Conservation (phyloP, 2,113 vertebrate genomes). For the Ammodytes marinus region DNA sequence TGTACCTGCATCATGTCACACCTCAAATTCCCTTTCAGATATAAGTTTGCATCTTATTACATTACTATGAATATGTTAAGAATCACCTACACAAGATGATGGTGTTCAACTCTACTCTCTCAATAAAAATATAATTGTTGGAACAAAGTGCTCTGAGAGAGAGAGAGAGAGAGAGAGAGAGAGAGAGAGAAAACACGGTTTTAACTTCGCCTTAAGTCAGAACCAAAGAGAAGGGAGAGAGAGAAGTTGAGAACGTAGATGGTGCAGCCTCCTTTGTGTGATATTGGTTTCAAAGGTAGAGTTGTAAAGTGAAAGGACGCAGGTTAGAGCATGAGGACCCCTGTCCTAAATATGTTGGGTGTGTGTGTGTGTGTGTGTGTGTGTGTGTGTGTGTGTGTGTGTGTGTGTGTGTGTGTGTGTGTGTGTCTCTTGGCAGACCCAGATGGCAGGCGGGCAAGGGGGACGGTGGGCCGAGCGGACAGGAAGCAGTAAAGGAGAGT, state of each 20-base stretch:
- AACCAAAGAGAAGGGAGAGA: constrained; percentile 17
- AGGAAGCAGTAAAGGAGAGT: constrained; percentile 78
- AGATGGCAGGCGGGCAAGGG: constrained; percentile 77
- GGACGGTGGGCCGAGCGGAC: constrained; percentile 69
- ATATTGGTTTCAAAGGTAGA: constrained; percentile 67
- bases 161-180: no score
- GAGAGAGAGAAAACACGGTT: neutral
- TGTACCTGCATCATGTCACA: neutral
- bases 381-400: constrained; percentile 16
- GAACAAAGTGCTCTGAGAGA: neutral
- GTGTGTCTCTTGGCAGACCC: constrained; percentile 62
- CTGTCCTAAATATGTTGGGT: constrained; percentile 11
- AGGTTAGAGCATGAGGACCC: constrained; percentile 42
- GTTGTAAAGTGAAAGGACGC: constrained; percentile 31
- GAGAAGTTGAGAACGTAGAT: constrained; percentile 1
- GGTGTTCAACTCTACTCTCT: neutral
- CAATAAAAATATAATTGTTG: neutral
- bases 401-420: constrained; percentile 27
- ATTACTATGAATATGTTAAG: neutral
- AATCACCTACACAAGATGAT: neutral
- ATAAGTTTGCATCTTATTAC: neutral
- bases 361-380: constrained; percentile 18
- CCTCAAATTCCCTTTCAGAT: neutral
- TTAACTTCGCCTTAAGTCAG: neutral
- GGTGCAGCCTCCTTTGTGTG: constrained; percentile 27